These are phyloP conservation scores for Phaenicophaeus curvirostris DNA, from an alignment of 2,797 vertebrate genomes.

Conservation along the genomic window DNA sequence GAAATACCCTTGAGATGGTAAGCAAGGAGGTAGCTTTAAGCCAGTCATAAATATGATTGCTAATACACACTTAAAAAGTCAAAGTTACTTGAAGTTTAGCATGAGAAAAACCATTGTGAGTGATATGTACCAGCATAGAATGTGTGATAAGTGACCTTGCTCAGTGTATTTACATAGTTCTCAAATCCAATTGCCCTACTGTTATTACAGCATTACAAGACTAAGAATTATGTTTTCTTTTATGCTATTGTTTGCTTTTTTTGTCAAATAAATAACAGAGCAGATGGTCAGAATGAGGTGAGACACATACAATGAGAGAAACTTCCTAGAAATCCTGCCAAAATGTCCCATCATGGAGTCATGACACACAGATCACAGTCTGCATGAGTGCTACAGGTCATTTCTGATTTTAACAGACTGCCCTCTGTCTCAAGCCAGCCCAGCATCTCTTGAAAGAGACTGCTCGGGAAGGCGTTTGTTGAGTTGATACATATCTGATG, in stretches of 20 bases:
- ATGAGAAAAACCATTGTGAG: neutral
- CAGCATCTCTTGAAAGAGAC: neutral
- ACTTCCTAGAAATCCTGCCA: neutral
- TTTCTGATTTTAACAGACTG: neutral
- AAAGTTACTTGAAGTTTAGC: slow-evolving; percentile 9
- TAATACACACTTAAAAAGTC: neutral
- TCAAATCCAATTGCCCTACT: neutral
- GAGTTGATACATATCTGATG: neutral
- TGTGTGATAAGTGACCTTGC: neutral
- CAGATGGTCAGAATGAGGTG: neutral
- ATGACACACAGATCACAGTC: neutral
- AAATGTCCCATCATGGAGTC: neutral
- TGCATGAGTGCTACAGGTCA: neutral
- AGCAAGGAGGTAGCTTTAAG: neutral
- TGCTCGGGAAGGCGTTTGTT: neutral
- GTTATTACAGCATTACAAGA: neutral
- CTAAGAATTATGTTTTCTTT: neutral
- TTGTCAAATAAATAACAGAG: neutral
- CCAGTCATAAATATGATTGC: neutral
- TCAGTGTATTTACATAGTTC: neutral
- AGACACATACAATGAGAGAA: neutral
- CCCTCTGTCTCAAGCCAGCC: neutral
- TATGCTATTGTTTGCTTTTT: neutral
- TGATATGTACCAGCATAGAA: neutral
- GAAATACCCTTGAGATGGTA: neutral